Conservation (phyloP, 2,888 invertebrate species). For the Lagria hirta region DNA sequence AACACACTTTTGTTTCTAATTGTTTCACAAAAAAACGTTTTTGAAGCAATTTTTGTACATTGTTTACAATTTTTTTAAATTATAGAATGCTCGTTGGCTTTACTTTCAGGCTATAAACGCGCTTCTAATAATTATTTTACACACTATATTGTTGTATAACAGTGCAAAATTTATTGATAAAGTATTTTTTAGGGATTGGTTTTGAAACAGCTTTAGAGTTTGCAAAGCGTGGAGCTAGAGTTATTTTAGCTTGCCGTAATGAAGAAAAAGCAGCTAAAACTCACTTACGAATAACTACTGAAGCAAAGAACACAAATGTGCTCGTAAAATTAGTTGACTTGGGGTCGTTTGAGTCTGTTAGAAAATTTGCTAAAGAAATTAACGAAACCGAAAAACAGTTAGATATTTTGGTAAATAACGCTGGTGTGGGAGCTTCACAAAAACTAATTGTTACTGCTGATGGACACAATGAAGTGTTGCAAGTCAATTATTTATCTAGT, state of each 20-base stretch:
- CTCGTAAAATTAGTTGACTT: slow-evolving; percentile 56
- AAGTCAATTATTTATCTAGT: slow-evolving; percentile 71
- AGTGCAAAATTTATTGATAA: neutral
- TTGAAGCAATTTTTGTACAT: too few species aligned
- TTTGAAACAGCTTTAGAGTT: slow-evolving; percentile 52
- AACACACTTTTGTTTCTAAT: too few species aligned
- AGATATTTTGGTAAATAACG: slow-evolving; percentile 67
- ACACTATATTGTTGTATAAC: too few species aligned
- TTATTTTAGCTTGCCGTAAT: slow-evolving; percentile 59
- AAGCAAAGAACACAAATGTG: slow-evolving; percentile 47
- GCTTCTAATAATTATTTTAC: too few species aligned
- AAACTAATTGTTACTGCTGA: slow-evolving; percentile 58
- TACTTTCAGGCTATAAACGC: too few species aligned
- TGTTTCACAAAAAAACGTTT: too few species aligned
- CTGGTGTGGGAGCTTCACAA: slow-evolving; percentile 57
- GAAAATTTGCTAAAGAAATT: slow-evolving; percentile 63
- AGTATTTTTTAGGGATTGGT: slow-evolving; percentile 49
- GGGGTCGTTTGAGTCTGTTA: slow-evolving; percentile 58
- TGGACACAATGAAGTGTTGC: slow-evolving; percentile 64
- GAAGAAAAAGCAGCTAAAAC: slow-evolving; percentile 36
- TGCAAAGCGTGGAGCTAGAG: slow-evolving; percentile 57
- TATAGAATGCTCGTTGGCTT: too few species aligned
- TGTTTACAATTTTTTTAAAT: too few species aligned
- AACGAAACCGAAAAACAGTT: slow-evolving; percentile 57
- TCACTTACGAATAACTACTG: slow-evolving; percentile 41